Evolutionary conservation across 2,797 vertebrate species (phyloP).

Genomic region (Hyperoplus lanceolatus): DNA sequence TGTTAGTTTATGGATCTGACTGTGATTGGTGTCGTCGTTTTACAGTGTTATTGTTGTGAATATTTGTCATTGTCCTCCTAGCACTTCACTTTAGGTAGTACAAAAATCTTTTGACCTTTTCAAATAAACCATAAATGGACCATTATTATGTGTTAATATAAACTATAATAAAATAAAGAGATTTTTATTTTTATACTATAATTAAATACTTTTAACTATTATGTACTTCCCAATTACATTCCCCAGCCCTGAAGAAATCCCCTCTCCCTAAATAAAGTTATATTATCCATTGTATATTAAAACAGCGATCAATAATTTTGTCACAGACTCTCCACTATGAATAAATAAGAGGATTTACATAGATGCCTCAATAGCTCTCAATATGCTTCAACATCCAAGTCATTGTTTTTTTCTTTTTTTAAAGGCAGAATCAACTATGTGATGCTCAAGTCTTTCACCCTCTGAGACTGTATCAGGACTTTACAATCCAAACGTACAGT

Average conservation of each 20-base stretch:
- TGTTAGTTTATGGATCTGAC: conserved; percentile 13
- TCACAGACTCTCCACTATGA: conserved; percentile 65
- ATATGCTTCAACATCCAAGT: conserved; percentile 18
- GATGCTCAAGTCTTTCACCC: background rate
- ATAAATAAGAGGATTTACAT: conserved; percentile 60
- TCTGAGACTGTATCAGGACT: background rate
- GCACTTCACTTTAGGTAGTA: conserved; percentile 48
- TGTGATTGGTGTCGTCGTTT: conserved; percentile 17
- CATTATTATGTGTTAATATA: conserved; percentile 68
- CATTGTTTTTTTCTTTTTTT: background rate
- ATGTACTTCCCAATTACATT: conserved; percentile 61
- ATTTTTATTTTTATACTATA: conserved; percentile 67
- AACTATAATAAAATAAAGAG: conserved; percentile 84
- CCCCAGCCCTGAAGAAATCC: conserved; percentile 43
- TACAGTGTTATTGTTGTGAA: conserved; percentile 23
- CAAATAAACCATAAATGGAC: conserved; percentile 65
- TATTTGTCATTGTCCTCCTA: conserved; percentile 25
- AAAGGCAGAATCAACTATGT: conserved; percentile 45
- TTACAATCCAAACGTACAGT: background rate
- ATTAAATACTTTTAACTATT: too few relatives aligned
- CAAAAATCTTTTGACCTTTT: conserved; percentile 68
- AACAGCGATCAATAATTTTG: conserved; percentile 59
- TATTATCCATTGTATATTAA: conserved; percentile 54
- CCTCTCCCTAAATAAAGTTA: conserved; percentile 48
- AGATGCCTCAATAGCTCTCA: conserved; percentile 9